Conservation (phyloP, 1,140 invertebrate genomes). For the Drosophila melanica region DNA sequence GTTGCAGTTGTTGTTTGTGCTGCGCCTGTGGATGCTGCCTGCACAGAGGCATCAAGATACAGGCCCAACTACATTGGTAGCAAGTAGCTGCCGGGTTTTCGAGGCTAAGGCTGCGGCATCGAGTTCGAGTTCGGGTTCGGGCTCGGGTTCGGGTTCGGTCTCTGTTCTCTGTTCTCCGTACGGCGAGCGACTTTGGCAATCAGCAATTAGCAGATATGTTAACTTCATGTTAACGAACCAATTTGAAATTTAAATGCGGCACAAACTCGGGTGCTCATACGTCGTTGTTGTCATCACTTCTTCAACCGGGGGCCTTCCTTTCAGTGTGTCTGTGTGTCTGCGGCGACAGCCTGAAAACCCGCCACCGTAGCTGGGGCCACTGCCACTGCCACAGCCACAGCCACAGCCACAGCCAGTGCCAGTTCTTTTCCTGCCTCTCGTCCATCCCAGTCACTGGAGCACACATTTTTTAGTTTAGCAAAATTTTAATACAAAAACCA, state of each 20-base stretch:
- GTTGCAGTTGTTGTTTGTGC: slow-evolving; percentile 27
- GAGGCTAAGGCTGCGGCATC: slow-evolving; percentile 24
- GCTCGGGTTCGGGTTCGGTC: slow-evolving; percentile 9
- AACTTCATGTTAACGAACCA: slow-evolving; percentile 82
- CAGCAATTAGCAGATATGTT: slow-evolving; percentile 82
- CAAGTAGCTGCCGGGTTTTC: slow-evolving; percentile 69
- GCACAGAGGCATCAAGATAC: slow-evolving; percentile 81
- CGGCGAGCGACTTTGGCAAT: slow-evolving; percentile 77
- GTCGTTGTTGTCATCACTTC: slow-evolving; percentile 78
- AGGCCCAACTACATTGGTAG: slow-evolving; percentile 67
- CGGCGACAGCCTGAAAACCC: slow-evolving; percentile 15
- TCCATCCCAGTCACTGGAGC: slow-evolving; percentile 21
- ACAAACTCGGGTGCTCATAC: slow-evolving; percentile 78
- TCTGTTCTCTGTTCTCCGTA: slow-evolving; percentile 19
- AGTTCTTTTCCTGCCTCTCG: slow-evolving; percentile 20
- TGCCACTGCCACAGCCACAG: not conserved
- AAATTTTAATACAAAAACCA: slow-evolving; percentile 76
- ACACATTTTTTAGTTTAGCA: slow-evolving; percentile 69
- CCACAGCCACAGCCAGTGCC: slow-evolving; percentile 5
- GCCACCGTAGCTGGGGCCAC: slow-evolving; percentile 18
- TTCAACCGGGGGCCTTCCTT: slow-evolving; percentile 60
- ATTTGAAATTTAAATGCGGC: slow-evolving; percentile 82
- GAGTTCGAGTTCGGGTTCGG: slow-evolving; percentile 14
- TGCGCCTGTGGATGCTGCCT: slow-evolving; percentile 50
- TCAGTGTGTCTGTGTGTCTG: slow-evolving; percentile 35